A percentile compares a stretch with the other conserved stretches of the same genome.
Conservation (phyloP, 2,797 vertebrate genomes). For the Alfaro cultratus region DNA sequence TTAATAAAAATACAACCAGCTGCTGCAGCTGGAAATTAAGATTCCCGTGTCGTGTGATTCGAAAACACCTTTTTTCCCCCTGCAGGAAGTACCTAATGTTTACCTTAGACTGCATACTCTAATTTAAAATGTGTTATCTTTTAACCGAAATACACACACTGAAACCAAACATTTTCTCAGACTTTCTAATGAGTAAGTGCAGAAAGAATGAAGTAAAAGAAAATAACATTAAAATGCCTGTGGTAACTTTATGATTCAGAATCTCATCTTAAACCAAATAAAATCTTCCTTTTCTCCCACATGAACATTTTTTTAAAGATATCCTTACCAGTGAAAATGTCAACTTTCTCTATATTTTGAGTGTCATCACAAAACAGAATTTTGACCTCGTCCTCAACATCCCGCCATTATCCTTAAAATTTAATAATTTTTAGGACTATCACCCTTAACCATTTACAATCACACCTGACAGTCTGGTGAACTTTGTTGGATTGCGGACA, state of each 20-base stretch:
- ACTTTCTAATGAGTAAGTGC: background rate
- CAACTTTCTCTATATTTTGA: background rate
- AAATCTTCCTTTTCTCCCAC: background rate
- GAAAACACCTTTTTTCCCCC: slow-evolving; percentile 1
- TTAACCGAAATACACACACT: background rate
- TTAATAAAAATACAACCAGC: slow-evolving; percentile 31
- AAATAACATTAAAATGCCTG: background rate
- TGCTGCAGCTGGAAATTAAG: background rate
- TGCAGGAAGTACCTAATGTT: background rate
- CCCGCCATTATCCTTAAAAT: background rate
- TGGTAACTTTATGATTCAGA: background rate
- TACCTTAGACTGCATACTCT: slow-evolving; percentile 11
- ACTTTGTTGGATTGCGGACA: no score
- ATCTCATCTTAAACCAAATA: background rate
- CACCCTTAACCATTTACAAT: no score
- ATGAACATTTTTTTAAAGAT: background rate
- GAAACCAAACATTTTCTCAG: background rate
- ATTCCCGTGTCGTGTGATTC: slow-evolving; percentile 22
- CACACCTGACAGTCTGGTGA: no score
- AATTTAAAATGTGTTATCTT: background rate
- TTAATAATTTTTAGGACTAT: no score
- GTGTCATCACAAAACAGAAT: background rate
- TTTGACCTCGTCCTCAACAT: background rate
- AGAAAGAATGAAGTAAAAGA: background rate
- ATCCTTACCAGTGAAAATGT: no score